phyloP scores from a whole-genome alignment of 1,140 invertebrate genomes.

The Penaeus vannamei region DNA sequence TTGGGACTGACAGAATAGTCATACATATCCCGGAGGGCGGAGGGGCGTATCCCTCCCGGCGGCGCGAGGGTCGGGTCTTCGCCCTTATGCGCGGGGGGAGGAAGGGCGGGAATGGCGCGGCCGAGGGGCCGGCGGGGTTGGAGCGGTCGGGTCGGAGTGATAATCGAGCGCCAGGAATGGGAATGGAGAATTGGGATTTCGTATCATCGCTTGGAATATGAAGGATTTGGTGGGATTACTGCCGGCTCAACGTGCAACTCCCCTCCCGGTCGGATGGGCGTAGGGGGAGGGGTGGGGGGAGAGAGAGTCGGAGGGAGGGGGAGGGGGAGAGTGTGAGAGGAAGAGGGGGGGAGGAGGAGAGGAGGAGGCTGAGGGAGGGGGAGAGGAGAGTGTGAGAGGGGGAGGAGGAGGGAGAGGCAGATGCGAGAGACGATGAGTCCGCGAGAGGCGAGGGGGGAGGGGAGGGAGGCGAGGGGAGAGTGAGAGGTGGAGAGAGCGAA shows the following conservation, averaged over 20 bases:
- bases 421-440: not conserved
- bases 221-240: constrained; percentile 55
- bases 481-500: not conserved
- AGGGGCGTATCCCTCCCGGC: constrained; percentile 27
- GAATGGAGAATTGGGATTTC: constrained; percentile 60
- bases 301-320: not conserved
- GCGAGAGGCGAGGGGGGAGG: not conserved
- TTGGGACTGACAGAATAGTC: constrained; percentile 57
- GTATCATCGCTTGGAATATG: constrained; percentile 58
- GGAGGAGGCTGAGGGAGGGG: not conserved
- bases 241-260: constrained; percentile 57
- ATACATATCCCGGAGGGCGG: constrained; percentile 41
- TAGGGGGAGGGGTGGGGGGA: not conserved
- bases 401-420: not conserved
- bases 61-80: not conserved
- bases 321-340: not conserved
- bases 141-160: constrained; percentile 25
- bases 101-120: not conserved
- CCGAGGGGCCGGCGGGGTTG: not conserved
- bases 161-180: constrained; percentile 61
- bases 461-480: not conserved
- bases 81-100: not conserved
- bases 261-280: constrained; percentile 30
- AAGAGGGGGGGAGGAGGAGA: not conserved
- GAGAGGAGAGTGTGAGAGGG: not conserved